Base-by-base conservation (phyloP, 2,888 invertebrate species). In the Melanophora roralis region DNA sequence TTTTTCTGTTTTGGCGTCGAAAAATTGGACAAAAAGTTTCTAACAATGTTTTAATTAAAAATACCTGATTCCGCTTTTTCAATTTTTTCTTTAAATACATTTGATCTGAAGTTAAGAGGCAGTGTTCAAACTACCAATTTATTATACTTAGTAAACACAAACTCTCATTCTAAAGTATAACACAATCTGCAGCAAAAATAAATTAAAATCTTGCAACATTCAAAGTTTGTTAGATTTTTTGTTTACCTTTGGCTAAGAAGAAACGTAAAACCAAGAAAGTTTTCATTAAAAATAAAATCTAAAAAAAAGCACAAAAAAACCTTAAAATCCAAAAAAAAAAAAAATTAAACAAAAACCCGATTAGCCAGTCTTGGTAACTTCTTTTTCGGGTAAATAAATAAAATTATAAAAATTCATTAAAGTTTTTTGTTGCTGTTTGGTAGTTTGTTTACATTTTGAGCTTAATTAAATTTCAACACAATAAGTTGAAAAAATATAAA, bases 311-410 rank as follows among this genome's bases (percentile, higher is more conserved):
- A 64, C 7, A 62, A 9, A 47, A n/a, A 59, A 65, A 62, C 38
- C 38, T n/a, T 55, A 38, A 68, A 78, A 49, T 55, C 19, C 36
- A 38, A 16, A 69, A 49, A 1, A 36, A 45, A 12, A 43, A 51
- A 47, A 16, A 60, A 47, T 1, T 16, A 45, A 14, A 43, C 67
- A 49, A 55, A 53, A 79, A 79, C 71, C 75, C 75, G 71, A 49
- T 51, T 55, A 43, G 36, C 71, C 55, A 62, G 75, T 79, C 40
- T 67, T 67, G 32, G 19, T 55, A n/a, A 23, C 45, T 47, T 38
- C n/a, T n/a, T 64, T 73, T 64, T 38, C 27, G 64, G 27, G 38
- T 51, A 43, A 71, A 32, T 36, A 60, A 43, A 71, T 45, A 72
- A 34, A 45, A 53, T 7, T 38, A 53, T n/a, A n/a, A 8, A 21